Evolutionary conservation across 2,113 vertebrate genomes (phyloP), one percentile per base, ranked within the genome.

Genomic region (Solenodon paradoxus): DNA sequence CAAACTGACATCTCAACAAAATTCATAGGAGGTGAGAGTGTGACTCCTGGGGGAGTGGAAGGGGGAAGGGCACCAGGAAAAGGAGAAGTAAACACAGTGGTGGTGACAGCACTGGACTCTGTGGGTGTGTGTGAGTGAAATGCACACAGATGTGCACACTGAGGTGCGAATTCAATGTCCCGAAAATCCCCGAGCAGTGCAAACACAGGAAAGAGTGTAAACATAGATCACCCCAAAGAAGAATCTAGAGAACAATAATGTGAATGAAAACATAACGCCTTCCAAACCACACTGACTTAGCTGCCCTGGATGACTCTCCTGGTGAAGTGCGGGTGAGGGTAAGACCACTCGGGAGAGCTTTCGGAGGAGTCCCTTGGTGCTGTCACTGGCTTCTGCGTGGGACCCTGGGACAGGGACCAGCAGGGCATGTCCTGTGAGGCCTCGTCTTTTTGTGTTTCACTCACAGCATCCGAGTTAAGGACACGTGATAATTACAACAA

Each of bases 401-500:
- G 51, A 53, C 1, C 26, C 28, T 11, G 26, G 30, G 61, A 9
- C 7, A 47, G 38, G 88, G 57, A 24, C 28, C 22, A 61, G 51
- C 38, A 30, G 8, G 40, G 66, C 47, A 38, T 19, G 24, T 68
- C 49, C 87, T 69, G 26, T 49, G 85, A 83, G 59, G 38, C 9
- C 38, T 87, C 83, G 26, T 78, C 12, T 96, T 92, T 95, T 95
- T 97, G 20, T 77, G 81, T 96, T 38, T 96, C 88, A 45, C 71
- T 96, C 92, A 97, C 94, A 96, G 49, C 66, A 83, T 95, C 64
- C 90, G 97, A 89, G 77, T 86, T n/a, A 95, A 95, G 63, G 86
- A 85, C 92, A 96, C 94, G 93, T 82, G 57, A 96, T 95, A 97
- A 94, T 92, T 97, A 95, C 90, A 95, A 59, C 75, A 40, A 85